A percentile compares a stretch with the other conserved stretches of the same genome.
Conservation (phyloP, 2,113 vertebrate genomes). For the Hemichromis elongatus region DNA sequence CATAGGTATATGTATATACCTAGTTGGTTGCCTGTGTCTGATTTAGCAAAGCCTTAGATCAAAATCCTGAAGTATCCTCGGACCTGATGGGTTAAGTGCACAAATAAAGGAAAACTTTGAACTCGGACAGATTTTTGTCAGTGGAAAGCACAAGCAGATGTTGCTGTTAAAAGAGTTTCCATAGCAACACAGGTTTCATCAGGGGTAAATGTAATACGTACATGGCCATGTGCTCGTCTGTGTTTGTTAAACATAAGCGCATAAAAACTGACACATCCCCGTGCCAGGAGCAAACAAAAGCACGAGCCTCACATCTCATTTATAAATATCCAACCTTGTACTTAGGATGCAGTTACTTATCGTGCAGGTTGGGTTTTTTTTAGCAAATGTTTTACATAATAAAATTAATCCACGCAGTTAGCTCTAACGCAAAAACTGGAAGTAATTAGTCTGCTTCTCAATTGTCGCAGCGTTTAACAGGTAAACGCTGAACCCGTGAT, state of each 20-base stretch:
- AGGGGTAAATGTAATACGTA: not conserved
- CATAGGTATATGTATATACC: not conserved
- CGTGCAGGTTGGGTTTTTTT: not conserved
- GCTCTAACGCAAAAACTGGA: not conserved
- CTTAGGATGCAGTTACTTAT: not conserved
- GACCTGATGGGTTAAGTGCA: not conserved
- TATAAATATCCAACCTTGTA: not conserved
- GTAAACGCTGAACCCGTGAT: not conserved
- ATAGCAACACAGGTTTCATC: slow-evolving; percentile 39
- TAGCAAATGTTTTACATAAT: slow-evolving; percentile 13
- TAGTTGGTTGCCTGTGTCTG: too few species aligned
- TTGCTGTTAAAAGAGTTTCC: slow-evolving; percentile 31
- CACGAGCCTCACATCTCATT: not conserved
- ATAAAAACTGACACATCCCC: not conserved
- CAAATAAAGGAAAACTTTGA: not conserved
- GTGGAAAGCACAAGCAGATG: not conserved
- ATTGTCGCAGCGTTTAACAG: not conserved
- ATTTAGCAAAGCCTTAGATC: not conserved
- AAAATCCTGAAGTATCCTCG: not conserved
- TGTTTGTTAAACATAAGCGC: not conserved
- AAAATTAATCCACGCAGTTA: not conserved
- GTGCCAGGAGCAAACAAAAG: not conserved
- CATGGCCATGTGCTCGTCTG: not conserved
- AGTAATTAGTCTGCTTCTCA: not conserved
- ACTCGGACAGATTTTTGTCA: not conserved